Conservation (phyloP, 2,888 invertebrate species). For the Rotaria macrura region DNA sequence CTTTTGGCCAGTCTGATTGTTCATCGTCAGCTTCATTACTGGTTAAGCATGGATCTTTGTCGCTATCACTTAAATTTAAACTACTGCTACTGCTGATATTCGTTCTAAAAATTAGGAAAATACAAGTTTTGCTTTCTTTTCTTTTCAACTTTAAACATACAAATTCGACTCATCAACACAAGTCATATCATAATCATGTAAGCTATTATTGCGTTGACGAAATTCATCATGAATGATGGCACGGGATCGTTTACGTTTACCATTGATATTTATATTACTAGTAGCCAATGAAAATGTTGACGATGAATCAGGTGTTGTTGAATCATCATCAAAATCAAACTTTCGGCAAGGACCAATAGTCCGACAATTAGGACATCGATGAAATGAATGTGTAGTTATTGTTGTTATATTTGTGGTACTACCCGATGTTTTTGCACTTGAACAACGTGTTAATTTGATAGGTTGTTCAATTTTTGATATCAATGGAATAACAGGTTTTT, state of each 20-base stretch:
- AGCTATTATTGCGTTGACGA: not conserved
- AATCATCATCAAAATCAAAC: not conserved
- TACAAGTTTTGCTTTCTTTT: too few relatives aligned
- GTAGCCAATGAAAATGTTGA: not conserved
- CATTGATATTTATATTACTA: not conserved
- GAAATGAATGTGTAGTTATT: not conserved
- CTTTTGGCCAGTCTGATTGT: conserved; percentile 11
- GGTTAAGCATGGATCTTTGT: not conserved
- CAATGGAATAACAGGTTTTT: not conserved
- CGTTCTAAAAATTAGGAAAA: not conserved
- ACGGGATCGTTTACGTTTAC: conserved; percentile 16
- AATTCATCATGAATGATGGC: not conserved
- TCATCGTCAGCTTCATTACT: conserved; percentile 20
- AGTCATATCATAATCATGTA: not conserved
- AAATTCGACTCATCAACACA: not conserved
- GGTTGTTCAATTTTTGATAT: not conserved
- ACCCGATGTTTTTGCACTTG: not conserved
- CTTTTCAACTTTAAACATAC: too few relatives aligned
- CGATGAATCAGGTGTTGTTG: not conserved
- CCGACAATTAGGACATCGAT: not conserved
- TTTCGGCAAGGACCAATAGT: not conserved
- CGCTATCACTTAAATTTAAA: conserved; percentile 20
- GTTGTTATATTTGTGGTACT: not conserved
- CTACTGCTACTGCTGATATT: conserved; percentile 3
- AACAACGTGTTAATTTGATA: not conserved